Conservation (phyloP, 2,797 vertebrate genomes). For the Phrynocephalus forsythii region DNA sequence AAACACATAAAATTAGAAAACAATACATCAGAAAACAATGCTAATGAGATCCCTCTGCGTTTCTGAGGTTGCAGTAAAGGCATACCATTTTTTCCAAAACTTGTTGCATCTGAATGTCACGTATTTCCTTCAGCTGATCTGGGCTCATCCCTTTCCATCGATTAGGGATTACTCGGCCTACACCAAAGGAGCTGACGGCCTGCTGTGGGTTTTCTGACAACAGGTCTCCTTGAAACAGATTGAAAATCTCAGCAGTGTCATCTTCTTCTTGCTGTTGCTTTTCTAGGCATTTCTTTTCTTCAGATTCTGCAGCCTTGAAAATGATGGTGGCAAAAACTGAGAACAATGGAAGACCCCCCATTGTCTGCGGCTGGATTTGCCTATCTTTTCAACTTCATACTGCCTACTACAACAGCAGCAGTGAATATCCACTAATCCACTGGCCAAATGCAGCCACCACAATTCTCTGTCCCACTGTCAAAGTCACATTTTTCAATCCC, state of each 20-base stretch:
- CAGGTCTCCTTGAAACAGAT: conserved; percentile 75
- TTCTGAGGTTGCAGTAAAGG: not conserved
- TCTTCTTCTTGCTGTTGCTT: conserved; percentile 72
- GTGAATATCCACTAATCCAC: no score
- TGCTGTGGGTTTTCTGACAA: conserved; percentile 75
- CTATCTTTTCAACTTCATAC: not conserved
- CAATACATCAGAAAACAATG: no score
- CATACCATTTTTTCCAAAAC: conserved; percentile 86
- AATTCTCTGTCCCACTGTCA: no score
- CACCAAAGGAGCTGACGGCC: conserved; percentile 70
- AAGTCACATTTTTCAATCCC: no score
- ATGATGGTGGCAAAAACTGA: not conserved
- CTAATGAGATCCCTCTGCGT: not conserved
- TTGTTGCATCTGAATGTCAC: conserved; percentile 81
- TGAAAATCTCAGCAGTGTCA: conserved; percentile 75
- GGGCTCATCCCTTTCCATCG: conserved; percentile 80
- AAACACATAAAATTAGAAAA: no score
- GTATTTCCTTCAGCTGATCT: conserved; percentile 78
- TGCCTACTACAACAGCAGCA: no score
- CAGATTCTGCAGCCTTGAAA: conserved; percentile 76
- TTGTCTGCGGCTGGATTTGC: not conserved
- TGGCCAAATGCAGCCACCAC: no score
- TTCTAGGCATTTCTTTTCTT: conserved; percentile 70
- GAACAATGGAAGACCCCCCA: not conserved
- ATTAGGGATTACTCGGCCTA: conserved; percentile 72